These are phyloP conservation scores for Iphiclides podalirius DNA, from an alignment of 2,888 invertebrate genomes.

Conservation along the genomic window DNA sequence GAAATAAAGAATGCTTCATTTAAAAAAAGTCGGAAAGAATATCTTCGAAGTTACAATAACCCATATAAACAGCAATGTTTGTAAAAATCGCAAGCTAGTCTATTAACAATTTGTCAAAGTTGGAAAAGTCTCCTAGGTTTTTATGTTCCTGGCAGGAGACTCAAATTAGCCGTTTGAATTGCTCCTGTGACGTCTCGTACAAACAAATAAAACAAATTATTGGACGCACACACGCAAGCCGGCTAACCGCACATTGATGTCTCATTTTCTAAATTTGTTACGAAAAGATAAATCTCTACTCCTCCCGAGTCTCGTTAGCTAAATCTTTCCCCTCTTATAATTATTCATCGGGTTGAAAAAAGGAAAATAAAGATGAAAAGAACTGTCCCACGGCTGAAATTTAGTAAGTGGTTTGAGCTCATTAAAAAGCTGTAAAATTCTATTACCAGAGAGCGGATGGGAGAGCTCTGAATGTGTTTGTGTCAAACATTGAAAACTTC, in stretches of 20 bases:
- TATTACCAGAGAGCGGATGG: slow-evolving; percentile 61
- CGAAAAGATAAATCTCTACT: slow-evolving; percentile 74
- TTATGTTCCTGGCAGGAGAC: slow-evolving; percentile 44
- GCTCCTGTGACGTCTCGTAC: slow-evolving; percentile 52
- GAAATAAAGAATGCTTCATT: too few relatives aligned
- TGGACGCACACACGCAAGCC: slow-evolving; percentile 36
- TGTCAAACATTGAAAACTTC: slow-evolving; percentile 27
- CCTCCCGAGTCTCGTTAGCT: slow-evolving; percentile 71
- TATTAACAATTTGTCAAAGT: slow-evolving; percentile 59
- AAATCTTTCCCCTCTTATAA: slow-evolving; percentile 69
- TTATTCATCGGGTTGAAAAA: slow-evolving; percentile 61
- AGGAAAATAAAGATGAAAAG: slow-evolving; percentile 64
- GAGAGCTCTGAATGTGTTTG: slow-evolving; percentile 36
- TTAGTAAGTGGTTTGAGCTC: slow-evolving; percentile 69
- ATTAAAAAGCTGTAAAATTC: slow-evolving; percentile 77
- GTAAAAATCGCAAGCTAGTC: too few relatives aligned
- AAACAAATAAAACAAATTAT: slow-evolving; percentile 43
- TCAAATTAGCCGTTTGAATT: slow-evolving; percentile 72
- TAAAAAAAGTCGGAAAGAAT: too few relatives aligned
- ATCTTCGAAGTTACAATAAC: too few relatives aligned
- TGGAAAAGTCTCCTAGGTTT: slow-evolving; percentile 41
- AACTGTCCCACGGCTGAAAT: slow-evolving; percentile 61
- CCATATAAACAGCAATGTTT: too few relatives aligned
- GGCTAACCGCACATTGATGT: slow-evolving; percentile 60
- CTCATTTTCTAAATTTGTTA: slow-evolving; percentile 78